phyloP scores from a whole-genome alignment of 2,888 invertebrate genomes.

The Fragum sueziense region DNA sequence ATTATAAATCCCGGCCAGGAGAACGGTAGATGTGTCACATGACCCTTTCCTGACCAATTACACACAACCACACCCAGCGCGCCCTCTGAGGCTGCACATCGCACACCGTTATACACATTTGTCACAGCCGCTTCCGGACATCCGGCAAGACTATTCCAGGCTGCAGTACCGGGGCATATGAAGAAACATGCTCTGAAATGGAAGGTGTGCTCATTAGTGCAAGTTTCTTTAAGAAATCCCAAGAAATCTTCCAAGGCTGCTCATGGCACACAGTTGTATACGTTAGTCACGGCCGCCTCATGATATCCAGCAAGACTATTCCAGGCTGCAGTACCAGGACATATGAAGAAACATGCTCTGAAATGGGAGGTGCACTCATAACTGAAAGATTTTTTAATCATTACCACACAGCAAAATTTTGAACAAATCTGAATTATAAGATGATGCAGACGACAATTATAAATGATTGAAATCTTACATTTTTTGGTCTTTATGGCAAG shows the following conservation, averaged over 20 bases:
- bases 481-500: too few relatives aligned
- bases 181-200: slow-evolving; percentile 82
- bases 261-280: slow-evolving; percentile 84
- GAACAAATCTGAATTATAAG: too few relatives aligned
- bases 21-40: slow-evolving; percentile 85
- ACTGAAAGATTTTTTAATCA: too few relatives aligned
- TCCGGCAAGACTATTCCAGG: slow-evolving; percentile 86
- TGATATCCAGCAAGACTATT: slow-evolving; percentile 86
- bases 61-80: slow-evolving; percentile 85
- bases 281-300: slow-evolving; percentile 85
- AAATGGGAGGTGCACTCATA: too few relatives aligned
- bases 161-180: slow-evolving; percentile 86
- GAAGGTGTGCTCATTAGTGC: too few relatives aligned
- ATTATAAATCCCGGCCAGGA: slow-evolving; percentile 86
- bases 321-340: slow-evolving; percentile 86
- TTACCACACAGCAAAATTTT: too few relatives aligned
- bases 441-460: too few relatives aligned
- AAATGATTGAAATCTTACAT: too few relatives aligned
- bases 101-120: slow-evolving; percentile 85
- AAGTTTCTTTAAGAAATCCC: too few relatives aligned
- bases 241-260: slow-evolving; percentile 84
- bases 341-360: slow-evolving; percentile 83
- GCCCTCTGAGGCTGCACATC: slow-evolving; percentile 83
- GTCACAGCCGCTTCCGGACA: slow-evolving; percentile 86
- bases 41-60: slow-evolving; percentile 86